Conservation (phyloP, 2,797 vertebrate genomes). For the Dendrocincla fuliginosa region DNA sequence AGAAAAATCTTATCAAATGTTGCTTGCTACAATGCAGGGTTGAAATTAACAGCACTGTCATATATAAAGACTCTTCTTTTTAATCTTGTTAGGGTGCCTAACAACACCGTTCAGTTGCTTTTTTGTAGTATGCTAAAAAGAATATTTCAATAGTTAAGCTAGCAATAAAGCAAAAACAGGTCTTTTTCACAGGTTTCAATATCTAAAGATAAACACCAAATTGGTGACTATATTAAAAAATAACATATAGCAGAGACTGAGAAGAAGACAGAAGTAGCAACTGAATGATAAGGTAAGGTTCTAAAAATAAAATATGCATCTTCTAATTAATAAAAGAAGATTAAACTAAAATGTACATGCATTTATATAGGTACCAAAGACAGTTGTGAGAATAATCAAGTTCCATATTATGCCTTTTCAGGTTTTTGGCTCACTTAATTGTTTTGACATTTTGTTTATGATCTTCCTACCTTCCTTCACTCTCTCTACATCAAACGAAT, state of each 20-base stretch:
- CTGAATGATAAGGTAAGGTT: neutral
- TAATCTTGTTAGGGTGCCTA: neutral
- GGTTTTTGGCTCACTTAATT: neutral
- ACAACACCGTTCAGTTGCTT: neutral
- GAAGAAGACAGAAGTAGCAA: neutral
- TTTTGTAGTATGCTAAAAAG: constrained; percentile 1
- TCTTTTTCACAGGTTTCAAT: neutral
- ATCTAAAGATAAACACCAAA: neutral
- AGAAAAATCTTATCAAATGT: neutral
- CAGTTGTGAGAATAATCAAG: neutral
- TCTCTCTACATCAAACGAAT: neutral
- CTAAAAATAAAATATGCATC: neutral
- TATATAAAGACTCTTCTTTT: constrained; percentile 1
- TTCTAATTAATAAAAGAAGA: neutral
- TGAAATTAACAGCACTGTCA: constrained; percentile 9
- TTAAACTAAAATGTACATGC: neutral
- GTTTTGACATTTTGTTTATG: neutral
- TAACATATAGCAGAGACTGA: neutral
- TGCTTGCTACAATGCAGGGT: neutral
- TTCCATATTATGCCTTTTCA: neutral
- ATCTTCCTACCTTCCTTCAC: neutral
- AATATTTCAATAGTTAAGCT: neutral
- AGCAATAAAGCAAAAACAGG: neutral
- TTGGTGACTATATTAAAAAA: neutral
- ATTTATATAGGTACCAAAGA: neutral